Evolutionary conservation across 2,888 invertebrate genomes (phyloP).

Genomic region (Drosophila dives): DNA sequence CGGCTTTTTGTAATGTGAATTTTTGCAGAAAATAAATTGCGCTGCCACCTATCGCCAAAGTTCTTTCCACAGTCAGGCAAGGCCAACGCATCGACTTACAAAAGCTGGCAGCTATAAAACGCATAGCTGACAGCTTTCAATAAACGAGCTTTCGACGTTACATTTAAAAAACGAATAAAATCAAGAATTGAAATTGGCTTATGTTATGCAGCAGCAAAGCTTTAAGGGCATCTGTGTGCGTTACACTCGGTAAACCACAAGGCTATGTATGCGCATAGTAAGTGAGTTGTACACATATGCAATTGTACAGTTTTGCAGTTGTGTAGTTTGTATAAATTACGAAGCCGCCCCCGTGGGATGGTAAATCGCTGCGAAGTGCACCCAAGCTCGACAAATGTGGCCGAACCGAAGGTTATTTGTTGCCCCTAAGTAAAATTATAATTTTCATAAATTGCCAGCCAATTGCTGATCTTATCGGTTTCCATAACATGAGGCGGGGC

Average conservation of each 20-base stretch:
- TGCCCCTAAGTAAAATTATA: slow-evolving; percentile 50
- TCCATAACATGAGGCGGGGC: slow-evolving; percentile 23
- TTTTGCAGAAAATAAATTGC: neutral
- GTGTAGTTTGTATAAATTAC: slow-evolving; percentile 47
- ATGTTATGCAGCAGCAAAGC: slow-evolving; percentile 8
- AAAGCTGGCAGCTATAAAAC: slow-evolving; percentile 30
- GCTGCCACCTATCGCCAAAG: slow-evolving; percentile 19
- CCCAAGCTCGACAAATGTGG: slow-evolving; percentile 33
- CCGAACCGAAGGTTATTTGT: slow-evolving; percentile 51
- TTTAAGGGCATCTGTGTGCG: neutral
- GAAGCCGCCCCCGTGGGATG: slow-evolving; percentile 33
- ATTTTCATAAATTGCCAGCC: slow-evolving; percentile 67
- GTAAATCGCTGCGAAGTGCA: slow-evolving; percentile 36
- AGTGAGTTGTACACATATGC: slow-evolving; percentile 21
- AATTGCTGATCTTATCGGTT: slow-evolving; percentile 62
- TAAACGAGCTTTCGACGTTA: slow-evolving; percentile 16
- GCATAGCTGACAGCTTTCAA: neutral
- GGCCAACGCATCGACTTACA: neutral
- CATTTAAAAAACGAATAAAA: neutral
- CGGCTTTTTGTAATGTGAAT: neutral
- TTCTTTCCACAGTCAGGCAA: neutral
- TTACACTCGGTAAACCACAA: slow-evolving; percentile 6
- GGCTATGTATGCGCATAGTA: slow-evolving; percentile 6
- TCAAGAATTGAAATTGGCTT: neutral
- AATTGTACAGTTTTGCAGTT: slow-evolving; percentile 24